phyloP scores from a whole-genome alignment of 2,797 vertebrate genomes.

The Philypnodon macrostomus region DNA sequence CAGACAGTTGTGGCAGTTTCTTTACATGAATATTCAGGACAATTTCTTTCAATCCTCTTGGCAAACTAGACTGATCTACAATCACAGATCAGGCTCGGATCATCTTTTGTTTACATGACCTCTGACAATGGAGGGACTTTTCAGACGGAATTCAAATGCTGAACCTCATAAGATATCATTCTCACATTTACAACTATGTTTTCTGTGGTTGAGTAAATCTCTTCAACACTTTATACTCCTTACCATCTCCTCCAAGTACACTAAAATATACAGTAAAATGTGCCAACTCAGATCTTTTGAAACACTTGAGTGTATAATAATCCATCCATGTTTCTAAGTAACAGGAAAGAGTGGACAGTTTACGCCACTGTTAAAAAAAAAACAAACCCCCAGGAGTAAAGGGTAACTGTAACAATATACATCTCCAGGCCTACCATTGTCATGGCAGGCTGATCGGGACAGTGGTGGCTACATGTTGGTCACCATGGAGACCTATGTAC shows the following conservation, averaged over 20 bases:
- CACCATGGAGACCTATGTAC: conserved; percentile 59
- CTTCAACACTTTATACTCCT: neutral
- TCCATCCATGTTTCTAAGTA: conserved; percentile 45
- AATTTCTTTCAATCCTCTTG: conserved; percentile 28
- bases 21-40: conserved; percentile 48
- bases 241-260: conserved; percentile 49
- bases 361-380: conserved; percentile 63
- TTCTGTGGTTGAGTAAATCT: conserved; percentile 23
- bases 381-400: conserved; percentile 42
- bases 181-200: conserved; percentile 22
- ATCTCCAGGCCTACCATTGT: conserved; percentile 53
- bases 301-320: conserved; percentile 32
- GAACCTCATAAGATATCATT: conserved; percentile 22
- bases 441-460: conserved; percentile 52
- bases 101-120: conserved; percentile 12
- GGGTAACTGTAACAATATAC: conserved; percentile 59
- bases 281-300: conserved; percentile 43
- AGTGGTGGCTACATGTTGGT: conserved; percentile 61
- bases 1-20: conserved; percentile 69
- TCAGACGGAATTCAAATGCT: conserved; percentile 16
- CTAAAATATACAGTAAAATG: conserved; percentile 70
- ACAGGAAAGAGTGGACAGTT: conserved; percentile 44
- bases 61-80: conserved; percentile 40
- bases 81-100: conserved; percentile 30
- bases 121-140: conserved; percentile 8